Conservation (phyloP, 1,140 invertebrate genomes). For the Pteromalus puparum region DNA sequence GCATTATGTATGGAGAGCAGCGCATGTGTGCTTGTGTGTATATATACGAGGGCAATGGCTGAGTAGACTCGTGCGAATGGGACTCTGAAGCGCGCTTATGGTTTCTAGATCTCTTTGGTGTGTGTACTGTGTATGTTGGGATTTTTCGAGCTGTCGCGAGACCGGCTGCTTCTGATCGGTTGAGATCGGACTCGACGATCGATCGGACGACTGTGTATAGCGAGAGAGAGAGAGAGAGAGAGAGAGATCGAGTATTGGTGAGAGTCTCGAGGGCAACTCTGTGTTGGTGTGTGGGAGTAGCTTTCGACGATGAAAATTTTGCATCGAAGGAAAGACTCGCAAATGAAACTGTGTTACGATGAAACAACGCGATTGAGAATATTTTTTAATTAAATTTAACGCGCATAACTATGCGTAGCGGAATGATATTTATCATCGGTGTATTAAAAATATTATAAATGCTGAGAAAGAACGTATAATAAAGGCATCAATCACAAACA, state of each 20-base stretch:
- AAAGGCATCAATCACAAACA: neutral
- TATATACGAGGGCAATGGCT: neutral
- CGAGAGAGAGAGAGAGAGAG: neutral
- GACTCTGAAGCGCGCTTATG: neutral
- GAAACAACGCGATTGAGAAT: too few species aligned
- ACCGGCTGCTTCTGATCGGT: neutral
- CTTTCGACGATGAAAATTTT: too few species aligned
- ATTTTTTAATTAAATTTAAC: too few species aligned
- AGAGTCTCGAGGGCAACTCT: too few species aligned
- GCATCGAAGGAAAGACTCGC: too few species aligned
- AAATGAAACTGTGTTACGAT: too few species aligned
- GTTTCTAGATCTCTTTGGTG: constrained; percentile 1
- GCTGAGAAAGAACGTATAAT: neutral
- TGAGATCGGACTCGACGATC: neutral
- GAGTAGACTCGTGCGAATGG: constrained; percentile 24
- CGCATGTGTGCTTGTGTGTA: neutral
- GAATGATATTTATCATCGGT: neutral
- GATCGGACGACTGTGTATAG: neutral
- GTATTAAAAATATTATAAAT: neutral
- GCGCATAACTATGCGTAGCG: neutral
- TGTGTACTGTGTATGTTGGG: too few species aligned
- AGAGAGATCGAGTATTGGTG: too few species aligned
- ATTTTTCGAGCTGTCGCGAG: neutral
- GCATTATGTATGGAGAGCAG: neutral
- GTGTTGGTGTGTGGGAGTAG: too few species aligned